A percentile compares a stretch with the other conserved stretches of the same genome.
These are phyloP conservation scores for Cyphomyrus plagiostoma DNA, from an alignment of 2,113 vertebrate genomes.

Conservation along the genomic window DNA sequence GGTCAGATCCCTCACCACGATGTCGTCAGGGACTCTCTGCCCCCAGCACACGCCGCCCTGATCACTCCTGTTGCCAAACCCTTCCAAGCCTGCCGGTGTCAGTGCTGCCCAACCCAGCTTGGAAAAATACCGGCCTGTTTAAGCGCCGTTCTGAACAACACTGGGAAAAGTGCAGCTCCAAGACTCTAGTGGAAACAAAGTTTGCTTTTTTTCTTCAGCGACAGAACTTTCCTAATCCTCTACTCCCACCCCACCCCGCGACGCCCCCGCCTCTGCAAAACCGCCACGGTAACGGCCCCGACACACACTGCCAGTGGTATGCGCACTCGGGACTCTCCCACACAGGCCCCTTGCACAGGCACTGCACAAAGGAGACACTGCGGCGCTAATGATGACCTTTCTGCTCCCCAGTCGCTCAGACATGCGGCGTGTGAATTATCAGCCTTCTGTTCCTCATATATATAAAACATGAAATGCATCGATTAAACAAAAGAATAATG, in stretches of 20 bases:
- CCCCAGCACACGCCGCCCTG: not conserved
- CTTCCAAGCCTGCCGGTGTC: slow-evolving; percentile 39
- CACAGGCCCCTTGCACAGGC: not conserved
- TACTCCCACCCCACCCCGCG: slow-evolving; percentile 16
- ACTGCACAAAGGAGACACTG: not conserved
- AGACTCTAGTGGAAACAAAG: slow-evolving; percentile 43
- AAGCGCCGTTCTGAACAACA: slow-evolving; percentile 34
- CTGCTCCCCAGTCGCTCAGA: not conserved
- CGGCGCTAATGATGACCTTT: not conserved
- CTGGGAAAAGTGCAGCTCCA: slow-evolving; percentile 34
- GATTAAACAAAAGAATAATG: not conserved
- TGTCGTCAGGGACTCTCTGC: not conserved
- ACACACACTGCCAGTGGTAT: not conserved
- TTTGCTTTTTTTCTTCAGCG: slow-evolving; percentile 15
- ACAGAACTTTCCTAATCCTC: slow-evolving; percentile 17
- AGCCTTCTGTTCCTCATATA: not conserved
- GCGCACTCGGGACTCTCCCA: not conserved
- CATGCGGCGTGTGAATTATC: not conserved
- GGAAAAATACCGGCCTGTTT: slow-evolving; percentile 24
- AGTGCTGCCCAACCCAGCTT: slow-evolving; percentile 38
- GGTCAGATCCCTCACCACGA: not conserved
- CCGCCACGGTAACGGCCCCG: not conserved
- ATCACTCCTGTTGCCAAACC: slow-evolving; percentile 18
- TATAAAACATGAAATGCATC: not conserved
- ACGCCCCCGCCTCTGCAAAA: not conserved